Evolutionary conservation across 2,113 vertebrate genomes (phyloP).

Genomic region (Megalops atlanticus): DNA sequence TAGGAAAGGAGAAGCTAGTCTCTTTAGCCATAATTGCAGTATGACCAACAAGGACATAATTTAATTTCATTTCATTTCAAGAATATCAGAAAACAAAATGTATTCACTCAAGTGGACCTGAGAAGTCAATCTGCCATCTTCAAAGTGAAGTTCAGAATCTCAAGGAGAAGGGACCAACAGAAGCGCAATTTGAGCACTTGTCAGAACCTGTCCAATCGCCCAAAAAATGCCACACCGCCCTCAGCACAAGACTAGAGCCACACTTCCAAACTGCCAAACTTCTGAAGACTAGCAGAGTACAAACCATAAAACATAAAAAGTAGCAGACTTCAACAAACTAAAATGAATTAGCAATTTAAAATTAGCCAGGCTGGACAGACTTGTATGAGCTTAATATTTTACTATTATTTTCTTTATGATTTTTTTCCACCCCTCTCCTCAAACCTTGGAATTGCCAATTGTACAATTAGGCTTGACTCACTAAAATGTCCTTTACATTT

Average conservation of each 20-base stretch:
- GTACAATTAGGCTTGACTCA: too few relatives aligned
- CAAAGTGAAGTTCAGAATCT: neutral
- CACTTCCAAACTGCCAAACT: neutral
- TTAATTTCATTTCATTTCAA: neutral
- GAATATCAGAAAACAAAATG: neutral
- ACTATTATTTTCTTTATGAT: too few relatives aligned
- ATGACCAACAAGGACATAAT: neutral
- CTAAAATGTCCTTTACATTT: too few relatives aligned
- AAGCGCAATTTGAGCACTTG: neutral
- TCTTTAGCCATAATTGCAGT: neutral
- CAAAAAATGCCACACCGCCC: neutral
- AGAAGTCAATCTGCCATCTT: neutral
- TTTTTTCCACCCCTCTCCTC: too few relatives aligned
- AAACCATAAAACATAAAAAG: neutral
- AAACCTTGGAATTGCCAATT: too few relatives aligned
- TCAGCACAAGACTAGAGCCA: neutral
- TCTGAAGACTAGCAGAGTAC: neutral
- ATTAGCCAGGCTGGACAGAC: neutral
- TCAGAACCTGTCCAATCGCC: neutral
- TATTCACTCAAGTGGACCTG: neutral
- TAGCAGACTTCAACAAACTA: neutral
- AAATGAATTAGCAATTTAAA: neutral
- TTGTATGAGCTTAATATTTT: neutral
- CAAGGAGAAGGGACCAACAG: neutral
- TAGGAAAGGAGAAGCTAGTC: neutral